Base-by-base conservation (phyloP, 1,140 invertebrate genomes). In the Theocolax elegans region DNA sequence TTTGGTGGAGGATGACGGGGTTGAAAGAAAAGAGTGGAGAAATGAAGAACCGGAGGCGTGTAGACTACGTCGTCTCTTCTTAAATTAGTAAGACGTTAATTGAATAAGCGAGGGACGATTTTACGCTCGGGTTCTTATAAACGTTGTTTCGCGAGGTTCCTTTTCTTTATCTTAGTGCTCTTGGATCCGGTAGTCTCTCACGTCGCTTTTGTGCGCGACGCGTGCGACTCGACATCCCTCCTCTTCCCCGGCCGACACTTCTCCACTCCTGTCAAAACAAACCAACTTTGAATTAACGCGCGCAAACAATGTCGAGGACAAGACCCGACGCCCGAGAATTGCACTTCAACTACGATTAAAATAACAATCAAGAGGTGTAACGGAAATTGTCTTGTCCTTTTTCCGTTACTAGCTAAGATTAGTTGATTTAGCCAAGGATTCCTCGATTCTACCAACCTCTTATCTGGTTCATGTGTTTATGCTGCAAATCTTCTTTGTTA, bases 31-130 rank as follows among this genome's bases (percentile, higher is more conserved):
- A n/a, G n/a, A n/a, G n/a, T n/a, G n/a, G n/a, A n/a, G n/a, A n/a
- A n/a, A n/a, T n/a, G n/a, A n/a, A n/a, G n/a, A n/a, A n/a, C n/a
- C n/a, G n/a, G n/a, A n/a, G n/a, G n/a, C n/a, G n/a, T n/a, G n/a
- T n/a, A n/a, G n/a, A n/a, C n/a, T n/a, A n/a, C n/a, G n/a, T n/a
- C 15, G n/a, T 19, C 21, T 66, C 17, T 46, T 35, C 40, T 29
- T 56, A 56, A 56, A 66, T 66, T 66, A 66, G 53, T 56, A 46
- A 56, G 51, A 66, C 53, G 51, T 66, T 66, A 66, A 66, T 66
- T 66, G 53, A 44, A 66, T 56, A 31, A 66, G n/a, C 25, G 64
- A 56, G 19, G 12, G 64, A 46, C 38, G 38, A 56, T 56, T 56
- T 56, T 46, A 65, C 38, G 63, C 63, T 13, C 10, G 46, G 49